Conservation (phyloP, 2,888 invertebrate species). For the Oithona nana region DNA sequence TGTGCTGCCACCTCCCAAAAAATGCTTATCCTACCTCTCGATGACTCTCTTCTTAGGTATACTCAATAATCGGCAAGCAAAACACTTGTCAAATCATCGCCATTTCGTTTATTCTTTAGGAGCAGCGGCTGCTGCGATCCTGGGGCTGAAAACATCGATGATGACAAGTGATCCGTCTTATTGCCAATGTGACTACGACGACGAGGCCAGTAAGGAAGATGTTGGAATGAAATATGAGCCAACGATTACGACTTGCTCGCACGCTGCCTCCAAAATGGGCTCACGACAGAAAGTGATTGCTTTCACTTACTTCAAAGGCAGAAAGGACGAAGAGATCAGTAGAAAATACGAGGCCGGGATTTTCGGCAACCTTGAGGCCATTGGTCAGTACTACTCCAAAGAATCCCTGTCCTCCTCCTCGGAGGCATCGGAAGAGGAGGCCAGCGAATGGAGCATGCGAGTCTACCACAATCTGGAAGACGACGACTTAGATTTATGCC, state of each 20-base stretch:
- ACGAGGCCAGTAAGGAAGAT: not conserved
- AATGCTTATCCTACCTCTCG: too few species aligned
- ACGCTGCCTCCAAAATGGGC: not conserved
- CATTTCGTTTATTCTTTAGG: too few species aligned
- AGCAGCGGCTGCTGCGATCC: too few species aligned
- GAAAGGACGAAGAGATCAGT: not conserved
- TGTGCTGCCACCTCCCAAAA: too few species aligned
- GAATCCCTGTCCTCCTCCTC: too few species aligned
- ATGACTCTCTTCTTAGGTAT: too few species aligned
- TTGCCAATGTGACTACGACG: not conserved
- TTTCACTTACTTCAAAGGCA: not conserved
- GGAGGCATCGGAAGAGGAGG: too few species aligned
- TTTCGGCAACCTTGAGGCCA: not conserved
- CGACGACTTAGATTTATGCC: not conserved
- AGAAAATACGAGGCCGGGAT: conserved; percentile 1
- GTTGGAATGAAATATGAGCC: not conserved
- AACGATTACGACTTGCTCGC: not conserved
- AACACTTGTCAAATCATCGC: too few species aligned
- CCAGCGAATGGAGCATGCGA: conserved; percentile 18
- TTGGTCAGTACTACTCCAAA: conserved; percentile 9
- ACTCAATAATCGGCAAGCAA: too few species aligned
- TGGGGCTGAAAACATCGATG: too few species aligned
- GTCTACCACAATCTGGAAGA: conserved; percentile 15
- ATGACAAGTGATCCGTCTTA: too few species aligned
- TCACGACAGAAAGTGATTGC: not conserved